phyloP scores from a whole-genome alignment of 2,888 invertebrate genomes.

The Leptinotarsa tumamoca region DNA sequence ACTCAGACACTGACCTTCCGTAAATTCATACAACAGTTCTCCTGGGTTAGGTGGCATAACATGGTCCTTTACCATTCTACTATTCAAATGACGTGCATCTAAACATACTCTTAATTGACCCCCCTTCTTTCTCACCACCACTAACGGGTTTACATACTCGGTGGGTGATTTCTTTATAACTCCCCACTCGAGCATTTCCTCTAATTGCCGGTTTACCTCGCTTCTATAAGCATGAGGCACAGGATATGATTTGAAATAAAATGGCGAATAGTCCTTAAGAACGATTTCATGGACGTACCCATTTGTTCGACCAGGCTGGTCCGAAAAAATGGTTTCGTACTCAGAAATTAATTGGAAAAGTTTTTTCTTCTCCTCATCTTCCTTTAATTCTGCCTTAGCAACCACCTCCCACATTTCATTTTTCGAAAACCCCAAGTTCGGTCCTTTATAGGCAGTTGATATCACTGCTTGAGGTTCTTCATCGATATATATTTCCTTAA shows the following conservation, averaged over 20 bases:
- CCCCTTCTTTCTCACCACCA: conserved; percentile 8
- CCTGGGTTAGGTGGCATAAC: conserved; percentile 11
- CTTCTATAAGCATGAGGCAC: not conserved
- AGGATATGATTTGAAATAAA: conserved; percentile 21
- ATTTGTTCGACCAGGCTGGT: not conserved
- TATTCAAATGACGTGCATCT: conserved; percentile 20
- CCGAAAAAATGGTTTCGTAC: not conserved
- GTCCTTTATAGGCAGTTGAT: not conserved
- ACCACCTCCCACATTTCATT: not conserved
- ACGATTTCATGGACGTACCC: not conserved
- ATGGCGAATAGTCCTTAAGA: not conserved
- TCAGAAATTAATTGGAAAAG: not conserved
- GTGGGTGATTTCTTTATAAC: conserved; percentile 5
- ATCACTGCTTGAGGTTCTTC: not conserved
- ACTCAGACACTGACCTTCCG: conserved; percentile 13
- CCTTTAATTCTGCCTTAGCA: not conserved
- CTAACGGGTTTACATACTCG: conserved; percentile 18
- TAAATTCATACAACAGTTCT: conserved; percentile 19
- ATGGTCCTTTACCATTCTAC: not conserved
- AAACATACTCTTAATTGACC: not conserved
- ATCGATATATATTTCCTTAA: not conserved
- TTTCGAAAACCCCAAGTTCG: not conserved
- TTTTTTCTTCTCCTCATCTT: not conserved
- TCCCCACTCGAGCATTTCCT: conserved; percentile 22
- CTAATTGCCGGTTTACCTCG: not conserved